These are phyloP conservation scores for Palythoa grandis DNA, from an alignment of 92 coral and sea anemone species.

Conservation along the genomic window DNA sequence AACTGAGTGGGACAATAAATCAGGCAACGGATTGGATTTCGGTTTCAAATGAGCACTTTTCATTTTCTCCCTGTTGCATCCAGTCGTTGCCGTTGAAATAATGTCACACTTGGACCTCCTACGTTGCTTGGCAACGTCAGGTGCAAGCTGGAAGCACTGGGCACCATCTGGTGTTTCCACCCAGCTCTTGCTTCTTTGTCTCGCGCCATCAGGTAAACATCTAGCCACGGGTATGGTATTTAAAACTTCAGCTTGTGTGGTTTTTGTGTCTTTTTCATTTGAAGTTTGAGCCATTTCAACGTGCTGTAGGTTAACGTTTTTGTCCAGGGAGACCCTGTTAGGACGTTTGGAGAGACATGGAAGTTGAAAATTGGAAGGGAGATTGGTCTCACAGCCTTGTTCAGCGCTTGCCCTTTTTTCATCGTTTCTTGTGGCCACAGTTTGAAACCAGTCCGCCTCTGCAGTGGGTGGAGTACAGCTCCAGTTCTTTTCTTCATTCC, in stretches of 20 bases:
- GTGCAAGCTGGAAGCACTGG: neutral
- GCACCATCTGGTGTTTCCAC: neutral
- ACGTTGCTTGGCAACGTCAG: constrained; percentile 1
- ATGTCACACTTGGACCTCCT: constrained; percentile 49
- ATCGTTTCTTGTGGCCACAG: neutral
- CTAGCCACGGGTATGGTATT: neutral
- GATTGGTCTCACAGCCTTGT: neutral
- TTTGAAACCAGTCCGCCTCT: constrained; percentile 5
- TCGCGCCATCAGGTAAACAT: neutral
- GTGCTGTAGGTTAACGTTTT: neutral
- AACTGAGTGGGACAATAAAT: constrained; percentile 63
- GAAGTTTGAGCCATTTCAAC: neutral
- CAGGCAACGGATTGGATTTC: constrained; percentile 59
- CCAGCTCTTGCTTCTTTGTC: neutral
- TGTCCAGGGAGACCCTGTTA: constrained; percentile 36
- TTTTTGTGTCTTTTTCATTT: neutral
- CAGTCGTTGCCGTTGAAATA: constrained; percentile 50
- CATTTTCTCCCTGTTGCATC: constrained; percentile 9
- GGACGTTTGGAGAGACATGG: constrained; percentile 46
- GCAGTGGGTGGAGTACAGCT: neutral
- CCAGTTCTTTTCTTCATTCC: neutral
- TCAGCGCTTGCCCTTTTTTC: neutral
- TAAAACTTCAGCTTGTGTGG: neutral
- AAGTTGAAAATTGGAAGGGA: constrained; percentile 36
- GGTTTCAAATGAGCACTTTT: constrained; percentile 36